Percentiles rank a stretch among this genome's conserved stretches.
phyloP scores from a whole-genome alignment of 1,140 invertebrate species.

The Drosophila punjabiensis region DNA sequence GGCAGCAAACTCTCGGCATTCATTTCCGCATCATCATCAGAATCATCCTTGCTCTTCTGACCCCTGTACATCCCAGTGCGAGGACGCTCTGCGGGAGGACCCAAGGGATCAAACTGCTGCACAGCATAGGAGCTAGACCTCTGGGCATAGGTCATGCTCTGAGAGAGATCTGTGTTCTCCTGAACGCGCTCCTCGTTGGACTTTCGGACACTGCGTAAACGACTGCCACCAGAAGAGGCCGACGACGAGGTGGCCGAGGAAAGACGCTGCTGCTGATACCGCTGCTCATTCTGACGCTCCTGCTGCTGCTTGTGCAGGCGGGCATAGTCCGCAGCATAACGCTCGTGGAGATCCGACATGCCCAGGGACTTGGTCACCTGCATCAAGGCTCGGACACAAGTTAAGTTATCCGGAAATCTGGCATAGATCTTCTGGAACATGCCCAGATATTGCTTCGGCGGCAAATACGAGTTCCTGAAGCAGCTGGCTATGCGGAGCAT shows the following conservation, averaged over 20 bases:
- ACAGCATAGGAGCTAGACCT: constrained; percentile 14
- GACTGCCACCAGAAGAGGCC: constrained; percentile 37
- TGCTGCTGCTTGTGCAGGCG: constrained; percentile 88
- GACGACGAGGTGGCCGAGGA: constrained; percentile 86
- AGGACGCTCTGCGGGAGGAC: constrained; percentile 90
- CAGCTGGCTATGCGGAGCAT: constrained; percentile 94
- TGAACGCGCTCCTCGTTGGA: constrained; percentile 60
- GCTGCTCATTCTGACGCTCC: constrained; percentile 87
- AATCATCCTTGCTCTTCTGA: constrained; percentile 90
- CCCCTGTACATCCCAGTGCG: constrained; percentile 89
- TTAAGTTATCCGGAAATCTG: constrained; percentile 94
- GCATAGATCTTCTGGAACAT: constrained; percentile 92
- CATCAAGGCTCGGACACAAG: constrained; percentile 94
- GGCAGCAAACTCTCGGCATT: constrained; percentile 93
- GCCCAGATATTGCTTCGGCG: constrained; percentile 93
- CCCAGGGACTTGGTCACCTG: constrained; percentile 90
- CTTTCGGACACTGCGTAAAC: constrained; percentile 77
- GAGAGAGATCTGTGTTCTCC: constrained; percentile 53
- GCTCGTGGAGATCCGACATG: constrained; percentile 88
- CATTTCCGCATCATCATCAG: constrained; percentile 92
- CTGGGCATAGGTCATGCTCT: constrained; percentile 6
- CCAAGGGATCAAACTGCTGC: constrained; percentile 89
- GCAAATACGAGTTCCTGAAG: constrained; percentile 91
- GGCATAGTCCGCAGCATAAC: constrained; percentile 93
- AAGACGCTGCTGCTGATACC: constrained; percentile 88